phyloP scores from a whole-genome alignment of 2,113 vertebrate species.

The Archilochus colubris region DNA sequence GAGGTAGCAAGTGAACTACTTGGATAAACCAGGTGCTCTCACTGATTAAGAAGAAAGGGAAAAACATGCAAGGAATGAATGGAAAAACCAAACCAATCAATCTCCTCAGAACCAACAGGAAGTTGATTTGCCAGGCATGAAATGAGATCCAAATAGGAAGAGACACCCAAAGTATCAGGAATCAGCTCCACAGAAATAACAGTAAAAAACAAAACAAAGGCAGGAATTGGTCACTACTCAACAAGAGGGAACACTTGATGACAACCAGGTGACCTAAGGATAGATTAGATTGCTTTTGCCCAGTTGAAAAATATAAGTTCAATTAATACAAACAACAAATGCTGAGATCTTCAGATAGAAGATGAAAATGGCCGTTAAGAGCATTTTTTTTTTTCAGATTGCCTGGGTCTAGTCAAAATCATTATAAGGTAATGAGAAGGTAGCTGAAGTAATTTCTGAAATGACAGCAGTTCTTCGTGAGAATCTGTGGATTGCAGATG shows the following conservation, averaged over 20 bases:
- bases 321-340: background rate
- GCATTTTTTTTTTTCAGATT: background rate
- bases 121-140: background rate
- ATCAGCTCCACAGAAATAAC: background rate
- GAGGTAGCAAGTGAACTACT: background rate
- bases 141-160: background rate
- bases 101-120: background rate
- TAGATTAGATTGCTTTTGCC: background rate
- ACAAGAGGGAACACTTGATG: background rate
- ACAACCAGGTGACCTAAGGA: background rate
- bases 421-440: background rate
- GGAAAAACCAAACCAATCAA: background rate
- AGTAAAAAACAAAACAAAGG: background rate
- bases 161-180: background rate
- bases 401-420: background rate
- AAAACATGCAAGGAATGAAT: background rate
- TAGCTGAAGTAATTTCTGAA: background rate
- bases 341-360: background rate
- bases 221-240: background rate
- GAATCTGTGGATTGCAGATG: background rate
- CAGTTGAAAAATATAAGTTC: background rate
- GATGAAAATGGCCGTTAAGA: background rate
- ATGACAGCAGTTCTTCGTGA: background rate
- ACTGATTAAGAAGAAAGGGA: background rate
- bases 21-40: background rate